These are phyloP conservation scores for Elaphurus davidianus DNA, from an alignment of 2,113 vertebrate genomes.

Conservation along the genomic window DNA sequence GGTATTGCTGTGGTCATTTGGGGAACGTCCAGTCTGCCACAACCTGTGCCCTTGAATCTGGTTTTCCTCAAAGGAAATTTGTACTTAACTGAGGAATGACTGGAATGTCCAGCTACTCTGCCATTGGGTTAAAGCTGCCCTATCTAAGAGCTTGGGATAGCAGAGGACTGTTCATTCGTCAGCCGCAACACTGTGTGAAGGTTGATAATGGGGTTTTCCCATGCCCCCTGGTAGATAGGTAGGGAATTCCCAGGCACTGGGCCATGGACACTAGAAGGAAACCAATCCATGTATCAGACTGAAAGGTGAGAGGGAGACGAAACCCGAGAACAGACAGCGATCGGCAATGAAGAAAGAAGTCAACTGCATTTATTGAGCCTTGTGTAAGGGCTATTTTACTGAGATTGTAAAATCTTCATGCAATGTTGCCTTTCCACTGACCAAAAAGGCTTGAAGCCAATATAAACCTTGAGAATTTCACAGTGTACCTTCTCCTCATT, in stretches of 20 bases:
- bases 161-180: not conserved
- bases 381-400: not conserved
- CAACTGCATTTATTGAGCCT: not conserved
- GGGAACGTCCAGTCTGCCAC: not conserved
- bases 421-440: not conserved
- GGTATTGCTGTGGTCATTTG: not conserved
- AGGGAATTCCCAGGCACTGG: slow-evolving; percentile 27
- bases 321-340: not conserved
- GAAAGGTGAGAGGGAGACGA: not conserved
- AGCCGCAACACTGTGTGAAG: not conserved
- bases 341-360: not conserved
- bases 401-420: not conserved
- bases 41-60: slow-evolving; percentile 27
- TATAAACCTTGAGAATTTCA: not conserved
- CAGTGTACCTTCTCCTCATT: not conserved
- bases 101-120: slow-evolving; percentile 35
- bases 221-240: not conserved
- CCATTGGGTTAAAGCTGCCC: slow-evolving; percentile 26
- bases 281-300: not conserved
- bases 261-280: not conserved
- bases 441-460: not conserved
- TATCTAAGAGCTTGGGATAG: slow-evolving; percentile 1
- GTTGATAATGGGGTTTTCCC: slow-evolving; percentile 26
- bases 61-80: slow-evolving; percentile 49
- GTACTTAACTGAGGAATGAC: slow-evolving; percentile 16